Evolutionary conservation across 1,140 invertebrate species (phyloP).

Genomic region (Aphelenchoides avenae): DNA sequence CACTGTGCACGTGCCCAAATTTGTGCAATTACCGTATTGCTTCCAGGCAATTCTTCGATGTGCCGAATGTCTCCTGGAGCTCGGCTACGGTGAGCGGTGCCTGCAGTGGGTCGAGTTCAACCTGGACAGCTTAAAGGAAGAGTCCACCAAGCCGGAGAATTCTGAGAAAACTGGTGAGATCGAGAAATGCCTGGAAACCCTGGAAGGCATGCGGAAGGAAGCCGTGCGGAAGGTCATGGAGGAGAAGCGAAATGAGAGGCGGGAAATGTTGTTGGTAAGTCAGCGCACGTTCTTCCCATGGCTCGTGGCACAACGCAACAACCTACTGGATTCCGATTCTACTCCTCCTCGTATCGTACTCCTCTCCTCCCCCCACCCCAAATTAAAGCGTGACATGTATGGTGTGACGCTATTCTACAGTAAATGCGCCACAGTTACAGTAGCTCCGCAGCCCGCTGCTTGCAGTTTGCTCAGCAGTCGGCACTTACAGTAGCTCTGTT

Average conservation of each 20-base stretch:
- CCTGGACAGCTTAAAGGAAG: slow-evolving; percentile 7
- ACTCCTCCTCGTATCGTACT: no score
- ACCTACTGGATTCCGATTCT: no score
- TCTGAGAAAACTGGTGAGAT: slow-evolving; percentile 22
- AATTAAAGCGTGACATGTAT: no score
- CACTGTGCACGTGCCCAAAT: no score
- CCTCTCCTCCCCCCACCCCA: no score
- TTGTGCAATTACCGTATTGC: no score
- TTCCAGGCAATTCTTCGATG: slow-evolving; percentile 44
- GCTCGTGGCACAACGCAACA: no score
- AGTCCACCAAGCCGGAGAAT: slow-evolving; percentile 14
- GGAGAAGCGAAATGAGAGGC: slow-evolving; percentile 36
- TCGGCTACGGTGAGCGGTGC: slow-evolving; percentile 40
- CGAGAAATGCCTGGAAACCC: slow-evolving; percentile 4
- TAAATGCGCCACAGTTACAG: no score
- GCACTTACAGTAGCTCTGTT: no score
- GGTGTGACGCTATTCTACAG: no score
- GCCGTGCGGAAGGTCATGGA: slow-evolving; percentile 3
- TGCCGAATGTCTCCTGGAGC: slow-evolving; percentile 45
- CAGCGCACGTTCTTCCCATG: background rate
- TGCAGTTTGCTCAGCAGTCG: no score
- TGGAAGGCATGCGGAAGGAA: slow-evolving; percentile 20
- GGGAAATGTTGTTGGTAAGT: slow-evolving; percentile 12
- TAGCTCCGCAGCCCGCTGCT: no score
- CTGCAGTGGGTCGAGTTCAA: slow-evolving; percentile 41